A percentile compares a stretch with the other conserved stretches of the same genome.
These are phyloP conservation scores for Atractosteus spatula DNA, from an alignment of 2,113 vertebrate genomes.

Conservation along the genomic window DNA sequence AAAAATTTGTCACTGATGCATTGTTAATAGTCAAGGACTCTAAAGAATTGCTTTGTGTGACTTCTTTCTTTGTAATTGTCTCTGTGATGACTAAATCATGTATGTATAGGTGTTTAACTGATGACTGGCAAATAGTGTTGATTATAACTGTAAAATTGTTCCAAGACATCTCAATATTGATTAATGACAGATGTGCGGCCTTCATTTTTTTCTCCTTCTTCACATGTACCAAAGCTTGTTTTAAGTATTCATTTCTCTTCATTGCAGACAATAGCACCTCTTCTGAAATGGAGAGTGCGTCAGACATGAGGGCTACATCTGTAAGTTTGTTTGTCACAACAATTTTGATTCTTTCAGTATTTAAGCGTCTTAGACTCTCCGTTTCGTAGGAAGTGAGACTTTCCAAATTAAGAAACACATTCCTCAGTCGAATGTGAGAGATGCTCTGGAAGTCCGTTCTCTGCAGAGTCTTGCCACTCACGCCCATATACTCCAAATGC, in stretches of 20 bases:
- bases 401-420: conserved; percentile 64
- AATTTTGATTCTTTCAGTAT: conserved; percentile 60
- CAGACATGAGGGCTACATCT: conserved; percentile 38
- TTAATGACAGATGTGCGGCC: conserved; percentile 58
- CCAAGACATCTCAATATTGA: conserved; percentile 63
- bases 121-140: conserved; percentile 51
- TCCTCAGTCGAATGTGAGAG: conserved; percentile 48
- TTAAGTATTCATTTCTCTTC: conserved; percentile 23
- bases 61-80: accelerated
- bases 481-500: conserved; percentile 64
- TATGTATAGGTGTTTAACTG: conserved; percentile 54
- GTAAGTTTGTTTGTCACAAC: conserved; percentile 36
- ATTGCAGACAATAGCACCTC: conserved; percentile 45
- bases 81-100: conserved; percentile 46
- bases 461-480: conserved; percentile 64
- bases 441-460: conserved; percentile 61
- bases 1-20: conserved; percentile 42
- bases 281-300: conserved; percentile 57
- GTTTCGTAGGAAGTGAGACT: conserved; percentile 53
- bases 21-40: conserved; percentile 50
- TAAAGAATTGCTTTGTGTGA: conserved; percentile 40
- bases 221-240: conserved; percentile 27
- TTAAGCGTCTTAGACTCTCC: conserved; percentile 57
- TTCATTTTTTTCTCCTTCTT: conserved; percentile 9
- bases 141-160: conserved; percentile 39